Conservation (phyloP, 2,888 invertebrate genomes). For the Acleris literana region DNA sequence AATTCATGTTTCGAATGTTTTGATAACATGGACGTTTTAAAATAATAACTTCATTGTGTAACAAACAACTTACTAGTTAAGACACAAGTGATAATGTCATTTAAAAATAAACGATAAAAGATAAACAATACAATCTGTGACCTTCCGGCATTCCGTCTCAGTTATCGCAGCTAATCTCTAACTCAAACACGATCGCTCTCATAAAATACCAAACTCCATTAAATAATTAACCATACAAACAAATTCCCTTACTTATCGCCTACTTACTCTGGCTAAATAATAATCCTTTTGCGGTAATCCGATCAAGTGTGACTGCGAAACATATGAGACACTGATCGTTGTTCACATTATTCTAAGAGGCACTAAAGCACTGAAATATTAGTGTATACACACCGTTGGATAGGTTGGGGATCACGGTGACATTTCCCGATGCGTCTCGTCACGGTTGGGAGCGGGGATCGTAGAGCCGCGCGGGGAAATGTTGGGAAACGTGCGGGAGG, state of each 20-base stretch:
- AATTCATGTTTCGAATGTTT: constrained; percentile 6
- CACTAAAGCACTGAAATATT: constrained; percentile 55
- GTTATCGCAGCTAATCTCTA: constrained; percentile 53
- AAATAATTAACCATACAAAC: constrained; percentile 38
- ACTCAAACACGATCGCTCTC: constrained; percentile 46
- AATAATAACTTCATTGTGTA: constrained; percentile 6
- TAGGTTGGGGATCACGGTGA: constrained; percentile 62
- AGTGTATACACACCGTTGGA: constrained; percentile 68
- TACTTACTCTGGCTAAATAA: constrained; percentile 72
- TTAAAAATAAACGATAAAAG: constrained; percentile 54
- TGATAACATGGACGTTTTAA: constrained; percentile 8
- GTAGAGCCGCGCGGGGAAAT: constrained; percentile 58
- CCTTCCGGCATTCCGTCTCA: constrained; percentile 60
- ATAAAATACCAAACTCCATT: constrained; percentile 52
- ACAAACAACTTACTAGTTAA: neutral
- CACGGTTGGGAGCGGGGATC: constrained; percentile 47
- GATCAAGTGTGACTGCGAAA: constrained; percentile 62
- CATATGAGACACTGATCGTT: constrained; percentile 52
- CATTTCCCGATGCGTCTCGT: constrained; percentile 63
- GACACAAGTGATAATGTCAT: constrained; percentile 45
- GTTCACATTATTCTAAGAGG: constrained; percentile 71
- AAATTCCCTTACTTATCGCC: constrained; percentile 55
- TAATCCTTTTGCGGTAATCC: constrained; percentile 71
- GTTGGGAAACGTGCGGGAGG: constrained; percentile 62
- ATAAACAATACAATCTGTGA: constrained; percentile 63